Conservation (phyloP, 1,140 invertebrate species). For the Drosophila sucinea region DNA sequence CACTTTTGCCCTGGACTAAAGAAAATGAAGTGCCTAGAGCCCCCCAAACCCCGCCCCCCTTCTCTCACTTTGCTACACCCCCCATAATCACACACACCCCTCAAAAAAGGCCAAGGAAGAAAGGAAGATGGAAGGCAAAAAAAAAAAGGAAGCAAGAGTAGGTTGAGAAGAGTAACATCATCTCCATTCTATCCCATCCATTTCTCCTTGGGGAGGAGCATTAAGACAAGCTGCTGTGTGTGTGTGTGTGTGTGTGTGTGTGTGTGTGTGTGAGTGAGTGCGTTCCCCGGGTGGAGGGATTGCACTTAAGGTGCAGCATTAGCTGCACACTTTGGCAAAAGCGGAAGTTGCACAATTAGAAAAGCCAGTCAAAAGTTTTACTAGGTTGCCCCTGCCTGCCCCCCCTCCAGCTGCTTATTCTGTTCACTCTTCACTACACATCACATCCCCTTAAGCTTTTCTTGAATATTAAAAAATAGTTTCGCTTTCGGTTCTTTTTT, state of each 20-base stretch:
- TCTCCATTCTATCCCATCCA: conserved; percentile 19
- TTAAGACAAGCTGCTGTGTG: conserved; percentile 72
- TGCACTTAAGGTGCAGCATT: conserved; percentile 80
- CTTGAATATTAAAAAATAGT: conserved; percentile 76
- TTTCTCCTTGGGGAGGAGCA: conserved; percentile 37
- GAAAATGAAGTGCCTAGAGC: conserved; percentile 65
- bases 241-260: conserved; percentile 14
- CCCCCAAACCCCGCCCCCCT: background rate
- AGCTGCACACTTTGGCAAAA: conserved; percentile 72
- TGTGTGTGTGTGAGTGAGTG: conserved; percentile 9
- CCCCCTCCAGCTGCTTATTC: background rate
- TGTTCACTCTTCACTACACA: background rate
- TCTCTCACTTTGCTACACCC: background rate
- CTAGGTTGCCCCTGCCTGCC: conserved; percentile 2
- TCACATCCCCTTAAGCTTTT: conserved; percentile 28
- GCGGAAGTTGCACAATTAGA: conserved; percentile 80
- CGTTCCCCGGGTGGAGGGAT: conserved; percentile 31
- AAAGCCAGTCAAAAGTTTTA: conserved; percentile 73
- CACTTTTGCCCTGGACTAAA: conserved; percentile 57
- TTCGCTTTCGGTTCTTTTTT: conserved; percentile 33
- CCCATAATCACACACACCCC: background rate
- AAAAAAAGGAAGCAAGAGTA: background rate
- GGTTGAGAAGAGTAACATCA: background rate
- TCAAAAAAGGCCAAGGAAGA: conserved; percentile 11
- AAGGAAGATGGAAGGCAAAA: conserved; percentile 22